A percentile compares a stretch with the other conserved stretches of the same genome.
These are phyloP conservation scores for Erethizon dorsatum DNA, from an alignment of 2,797 vertebrate species.

Conservation along the genomic window DNA sequence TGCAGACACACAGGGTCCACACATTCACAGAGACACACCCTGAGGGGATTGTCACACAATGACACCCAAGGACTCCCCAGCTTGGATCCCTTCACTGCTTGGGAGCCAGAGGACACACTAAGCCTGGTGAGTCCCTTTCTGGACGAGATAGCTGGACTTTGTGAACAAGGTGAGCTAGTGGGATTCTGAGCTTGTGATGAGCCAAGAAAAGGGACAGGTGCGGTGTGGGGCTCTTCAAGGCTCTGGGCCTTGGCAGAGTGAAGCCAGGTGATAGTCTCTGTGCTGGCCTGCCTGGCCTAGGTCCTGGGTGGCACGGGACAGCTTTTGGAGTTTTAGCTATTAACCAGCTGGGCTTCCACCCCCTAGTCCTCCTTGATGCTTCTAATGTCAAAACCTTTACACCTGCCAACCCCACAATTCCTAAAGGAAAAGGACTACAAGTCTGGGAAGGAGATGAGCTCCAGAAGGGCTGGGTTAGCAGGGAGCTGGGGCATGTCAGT, in stretches of 20 bases:
- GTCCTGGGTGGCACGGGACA: neutral
- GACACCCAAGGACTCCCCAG: neutral
- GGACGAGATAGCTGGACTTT: neutral
- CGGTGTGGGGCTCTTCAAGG: neutral
- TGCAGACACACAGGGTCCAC: neutral
- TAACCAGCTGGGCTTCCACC: neutral
- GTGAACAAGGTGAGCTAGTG: neutral
- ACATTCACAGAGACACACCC: neutral
- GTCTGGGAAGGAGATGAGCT: conserved; percentile 34
- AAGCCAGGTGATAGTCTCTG: neutral
- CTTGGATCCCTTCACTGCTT: neutral
- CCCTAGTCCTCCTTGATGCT: neutral
- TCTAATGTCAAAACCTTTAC: neutral
- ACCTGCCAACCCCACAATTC: neutral
- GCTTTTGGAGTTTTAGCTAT: neutral
- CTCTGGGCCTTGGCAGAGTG: neutral
- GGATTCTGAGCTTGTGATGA: neutral
- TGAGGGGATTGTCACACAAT: neutral
- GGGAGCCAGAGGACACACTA: neutral
- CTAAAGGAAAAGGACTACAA: neutral
- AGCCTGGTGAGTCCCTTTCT: neutral
- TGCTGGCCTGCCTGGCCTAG: neutral
- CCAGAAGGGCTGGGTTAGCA: neutral
- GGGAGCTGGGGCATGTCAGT: neutral
- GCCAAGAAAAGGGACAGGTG: neutral